These are phyloP conservation scores for Nebria ingens DNA, from an alignment of 1,140 invertebrate species.

Conservation along the genomic window DNA sequence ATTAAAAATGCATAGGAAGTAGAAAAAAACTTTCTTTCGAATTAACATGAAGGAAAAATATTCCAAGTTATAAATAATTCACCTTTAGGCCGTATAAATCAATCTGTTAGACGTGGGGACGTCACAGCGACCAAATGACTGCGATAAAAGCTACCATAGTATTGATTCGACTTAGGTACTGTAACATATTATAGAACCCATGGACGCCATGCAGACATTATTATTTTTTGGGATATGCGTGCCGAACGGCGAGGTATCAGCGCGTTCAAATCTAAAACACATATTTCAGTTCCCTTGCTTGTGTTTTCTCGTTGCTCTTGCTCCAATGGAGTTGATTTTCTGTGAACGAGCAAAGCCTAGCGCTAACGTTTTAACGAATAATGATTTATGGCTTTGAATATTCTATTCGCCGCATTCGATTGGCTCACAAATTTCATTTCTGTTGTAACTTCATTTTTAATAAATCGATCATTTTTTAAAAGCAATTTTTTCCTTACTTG, in stretches of 20 bases:
- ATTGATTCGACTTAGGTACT: too few relatives aligned
- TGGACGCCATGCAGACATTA: neutral
- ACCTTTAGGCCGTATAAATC: neutral
- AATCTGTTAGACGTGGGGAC: neutral
- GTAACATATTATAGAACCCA: too few relatives aligned
- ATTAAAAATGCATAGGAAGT: neutral
- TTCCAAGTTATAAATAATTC: neutral
- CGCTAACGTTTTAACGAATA: too few relatives aligned
- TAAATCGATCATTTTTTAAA: too few relatives aligned
- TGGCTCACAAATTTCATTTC: too few relatives aligned
- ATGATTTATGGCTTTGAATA: too few relatives aligned
- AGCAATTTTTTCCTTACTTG: too few relatives aligned
- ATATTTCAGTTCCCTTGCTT: neutral
- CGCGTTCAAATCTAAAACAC: neutral
- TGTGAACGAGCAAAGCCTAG: neutral
- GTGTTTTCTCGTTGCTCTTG: neutral
- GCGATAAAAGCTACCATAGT: neutral
- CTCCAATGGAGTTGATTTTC: neutral
- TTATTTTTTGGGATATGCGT: constrained; percentile 4
- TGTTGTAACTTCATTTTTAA: too few relatives aligned
- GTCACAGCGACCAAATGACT: constrained; percentile 1
- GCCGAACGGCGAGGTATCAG: neutral
- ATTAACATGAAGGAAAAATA: neutral
- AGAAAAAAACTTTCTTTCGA: neutral
- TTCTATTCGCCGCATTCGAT: too few relatives aligned